Evolutionary conservation across 2,113 vertebrate species (phyloP).

Genomic region (Sinosuthora webbiana): DNA sequence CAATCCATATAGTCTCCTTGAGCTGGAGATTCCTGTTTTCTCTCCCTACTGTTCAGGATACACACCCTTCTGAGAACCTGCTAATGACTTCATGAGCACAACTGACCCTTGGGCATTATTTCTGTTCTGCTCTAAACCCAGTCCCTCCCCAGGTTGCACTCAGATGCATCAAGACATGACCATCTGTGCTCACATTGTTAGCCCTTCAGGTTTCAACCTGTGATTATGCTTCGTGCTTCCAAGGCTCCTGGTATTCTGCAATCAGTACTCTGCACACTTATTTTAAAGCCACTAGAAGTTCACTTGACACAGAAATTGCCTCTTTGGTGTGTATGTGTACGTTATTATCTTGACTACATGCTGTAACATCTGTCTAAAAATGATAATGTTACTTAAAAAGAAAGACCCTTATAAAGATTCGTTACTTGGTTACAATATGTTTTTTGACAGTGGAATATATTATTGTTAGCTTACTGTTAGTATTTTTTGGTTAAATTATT

Average conservation of each 20-base stretch:
- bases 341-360: neutral
- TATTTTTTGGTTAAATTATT: neutral
- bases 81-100: neutral
- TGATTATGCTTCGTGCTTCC: neutral
- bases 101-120: neutral
- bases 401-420: neutral
- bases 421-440: neutral
- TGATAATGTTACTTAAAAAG: neutral
- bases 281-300: neutral
- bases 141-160: neutral
- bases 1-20: neutral
- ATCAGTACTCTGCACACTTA: neutral
- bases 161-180: neutral
- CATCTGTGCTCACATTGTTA: neutral
- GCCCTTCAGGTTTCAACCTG: neutral
- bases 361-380: neutral
- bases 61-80: neutral
- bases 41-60: neutral
- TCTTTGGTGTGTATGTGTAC: neutral
- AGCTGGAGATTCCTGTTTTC: neutral
- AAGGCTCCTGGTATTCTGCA: neutral
- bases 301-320: neutral
- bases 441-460: neutral
- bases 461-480: neutral
- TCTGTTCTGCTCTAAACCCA: neutral